phyloP scores from a whole-genome alignment of 2,113 vertebrate genomes.

The Onychostoma macrolepis region DNA sequence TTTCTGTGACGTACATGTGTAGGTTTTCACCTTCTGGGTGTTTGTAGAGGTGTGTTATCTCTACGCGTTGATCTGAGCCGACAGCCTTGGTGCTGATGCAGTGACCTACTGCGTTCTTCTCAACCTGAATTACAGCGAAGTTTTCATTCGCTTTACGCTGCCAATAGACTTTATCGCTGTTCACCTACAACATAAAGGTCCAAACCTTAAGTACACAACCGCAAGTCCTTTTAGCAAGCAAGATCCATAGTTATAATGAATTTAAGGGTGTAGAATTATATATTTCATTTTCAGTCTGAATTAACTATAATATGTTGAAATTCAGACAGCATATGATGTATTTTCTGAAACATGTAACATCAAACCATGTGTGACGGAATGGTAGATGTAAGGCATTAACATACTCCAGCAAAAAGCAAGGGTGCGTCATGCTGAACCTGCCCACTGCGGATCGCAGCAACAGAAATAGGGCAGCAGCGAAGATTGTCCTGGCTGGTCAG shows the following conservation, averaged over 20 bases:
- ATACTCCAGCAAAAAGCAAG: constrained; percentile 90
- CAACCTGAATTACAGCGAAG: constrained; percentile 79
- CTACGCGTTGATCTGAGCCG: constrained; percentile 75
- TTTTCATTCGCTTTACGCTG: constrained; percentile 78
- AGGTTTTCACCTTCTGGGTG: constrained; percentile 68
- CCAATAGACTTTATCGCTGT: constrained; percentile 91
- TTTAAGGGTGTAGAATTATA: not conserved
- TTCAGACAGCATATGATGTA: not conserved
- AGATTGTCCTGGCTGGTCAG: constrained; percentile 88
- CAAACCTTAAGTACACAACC: not conserved
- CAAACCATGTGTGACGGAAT: not conserved
- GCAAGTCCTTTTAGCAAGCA: not conserved
- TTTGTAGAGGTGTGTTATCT: constrained; percentile 87
- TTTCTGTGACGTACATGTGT: not conserved
- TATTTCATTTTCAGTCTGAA: not conserved
- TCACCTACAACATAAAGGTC: constrained; percentile 75
- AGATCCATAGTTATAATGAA: not conserved
- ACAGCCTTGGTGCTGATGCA: constrained; percentile 86
- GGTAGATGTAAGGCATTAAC: constrained; percentile 18
- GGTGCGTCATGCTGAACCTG: constrained; percentile 82
- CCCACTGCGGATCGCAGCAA: constrained; percentile 83
- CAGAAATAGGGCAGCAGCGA: constrained; percentile 86
- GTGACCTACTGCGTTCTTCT: constrained; percentile 82
- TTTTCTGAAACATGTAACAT: not conserved
- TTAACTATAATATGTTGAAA: not conserved